Evolutionary conservation across 2,113 vertebrate genomes (phyloP).

Genomic region (Passer montanus): DNA sequence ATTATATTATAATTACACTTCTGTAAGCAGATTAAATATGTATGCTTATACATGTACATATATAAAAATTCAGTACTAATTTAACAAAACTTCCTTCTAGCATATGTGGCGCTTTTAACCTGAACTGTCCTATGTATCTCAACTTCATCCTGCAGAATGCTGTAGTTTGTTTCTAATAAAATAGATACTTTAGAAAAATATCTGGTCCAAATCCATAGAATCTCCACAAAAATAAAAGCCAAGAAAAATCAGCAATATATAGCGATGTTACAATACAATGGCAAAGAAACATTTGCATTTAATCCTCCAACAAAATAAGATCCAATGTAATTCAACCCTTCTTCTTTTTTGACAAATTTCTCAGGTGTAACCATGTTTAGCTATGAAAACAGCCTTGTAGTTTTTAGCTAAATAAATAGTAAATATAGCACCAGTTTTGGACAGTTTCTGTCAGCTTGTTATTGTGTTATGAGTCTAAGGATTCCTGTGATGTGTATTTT

Average conservation of each 20-base stretch:
- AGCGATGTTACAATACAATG: neutral
- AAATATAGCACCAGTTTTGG: neutral
- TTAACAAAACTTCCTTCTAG: neutral
- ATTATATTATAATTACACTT: neutral
- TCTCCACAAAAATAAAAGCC: neutral
- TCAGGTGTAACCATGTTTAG: neutral
- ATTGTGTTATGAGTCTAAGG: neutral
- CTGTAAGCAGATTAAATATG: neutral
- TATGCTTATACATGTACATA: neutral
- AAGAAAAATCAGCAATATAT: neutral
- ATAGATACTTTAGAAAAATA: neutral
- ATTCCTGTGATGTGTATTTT: neutral
- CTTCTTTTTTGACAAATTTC: neutral
- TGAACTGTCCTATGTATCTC: neutral
- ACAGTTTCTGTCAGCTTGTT: neutral
- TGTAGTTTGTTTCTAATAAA: neutral
- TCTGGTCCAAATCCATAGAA: accelerated
- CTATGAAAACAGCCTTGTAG: neutral
- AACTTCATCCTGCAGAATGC: neutral
- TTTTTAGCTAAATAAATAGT: neutral
- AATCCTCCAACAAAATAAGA: neutral
- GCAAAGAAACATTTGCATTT: neutral
- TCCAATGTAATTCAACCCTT: neutral
- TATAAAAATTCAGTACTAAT: neutral
- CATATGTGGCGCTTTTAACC: neutral